Percentiles rank a stretch among this genome's conserved stretches.
Evolutionary conservation across 2,797 vertebrate species (phyloP).

Genomic region (Propithecus perrieri): DNA sequence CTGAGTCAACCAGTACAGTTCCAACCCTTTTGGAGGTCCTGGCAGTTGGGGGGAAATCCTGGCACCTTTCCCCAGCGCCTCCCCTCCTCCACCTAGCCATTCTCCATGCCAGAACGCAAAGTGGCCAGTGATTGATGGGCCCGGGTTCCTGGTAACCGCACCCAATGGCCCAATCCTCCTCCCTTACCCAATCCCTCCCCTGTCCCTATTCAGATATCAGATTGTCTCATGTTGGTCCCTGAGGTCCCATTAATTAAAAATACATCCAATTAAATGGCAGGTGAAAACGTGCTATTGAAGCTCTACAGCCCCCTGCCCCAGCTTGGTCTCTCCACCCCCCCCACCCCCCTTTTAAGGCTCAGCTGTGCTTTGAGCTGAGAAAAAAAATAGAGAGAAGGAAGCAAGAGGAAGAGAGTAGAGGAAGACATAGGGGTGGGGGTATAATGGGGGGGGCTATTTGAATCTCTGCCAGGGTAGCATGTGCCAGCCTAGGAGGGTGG

Average conservation of each 20-base stretch:
- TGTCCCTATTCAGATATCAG: constrained; percentile 89
- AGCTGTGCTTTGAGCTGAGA: constrained; percentile 85
- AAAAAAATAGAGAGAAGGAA: neutral
- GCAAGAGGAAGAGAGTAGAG: constrained; percentile 64
- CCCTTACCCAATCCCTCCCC: constrained; percentile 89
- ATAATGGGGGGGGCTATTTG: constrained; percentile 69
- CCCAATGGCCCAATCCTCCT: constrained; percentile 89
- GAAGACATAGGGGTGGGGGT: constrained; percentile 63
- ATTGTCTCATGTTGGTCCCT: constrained; percentile 89
- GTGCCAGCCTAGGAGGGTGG: constrained; percentile 84
- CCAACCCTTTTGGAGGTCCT: constrained; percentile 57
- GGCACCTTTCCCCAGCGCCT: constrained; percentile 54
- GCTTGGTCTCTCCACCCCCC: constrained; percentile 57
- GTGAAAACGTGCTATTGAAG: constrained; percentile 87
- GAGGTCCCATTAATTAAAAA: constrained; percentile 91
- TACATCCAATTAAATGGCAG: constrained; percentile 93
- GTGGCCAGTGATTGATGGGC: constrained; percentile 89
- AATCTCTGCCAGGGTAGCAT: constrained; percentile 78
- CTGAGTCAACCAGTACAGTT: neutral
- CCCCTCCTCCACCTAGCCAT: constrained; percentile 51
- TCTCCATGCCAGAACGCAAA: constrained; percentile 83
- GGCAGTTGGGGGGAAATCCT: constrained; percentile 55
- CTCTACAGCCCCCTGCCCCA: constrained; percentile 75
- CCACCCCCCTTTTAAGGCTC: constrained; percentile 79
- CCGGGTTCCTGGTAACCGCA: constrained; percentile 86